These are phyloP conservation scores for Ceramica pisi DNA, from an alignment of 2,888 invertebrate species.

Conservation along the genomic window DNA sequence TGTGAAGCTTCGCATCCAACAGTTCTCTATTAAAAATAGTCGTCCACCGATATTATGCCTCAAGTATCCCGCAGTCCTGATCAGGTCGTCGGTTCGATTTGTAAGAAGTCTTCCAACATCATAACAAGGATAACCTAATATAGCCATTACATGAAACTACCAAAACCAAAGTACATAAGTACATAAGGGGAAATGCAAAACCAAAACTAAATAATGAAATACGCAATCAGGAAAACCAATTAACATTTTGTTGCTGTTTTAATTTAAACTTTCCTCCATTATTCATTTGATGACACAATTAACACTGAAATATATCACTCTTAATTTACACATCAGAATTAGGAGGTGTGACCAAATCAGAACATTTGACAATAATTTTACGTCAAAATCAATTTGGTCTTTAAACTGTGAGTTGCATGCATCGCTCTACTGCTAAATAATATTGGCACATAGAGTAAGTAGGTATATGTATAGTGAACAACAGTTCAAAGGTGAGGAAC, in stretches of 20 bases:
- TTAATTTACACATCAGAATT: slow-evolving; percentile 10
- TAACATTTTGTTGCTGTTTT: background rate
- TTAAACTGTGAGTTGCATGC: background rate
- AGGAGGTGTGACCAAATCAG: background rate
- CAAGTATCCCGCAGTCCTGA: too few species aligned
- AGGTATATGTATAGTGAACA: background rate
- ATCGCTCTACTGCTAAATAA: background rate
- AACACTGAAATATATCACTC: slow-evolving; percentile 1
- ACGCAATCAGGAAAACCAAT: background rate
- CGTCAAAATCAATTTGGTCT: slow-evolving; percentile 4
- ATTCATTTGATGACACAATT: slow-evolving; percentile 7
- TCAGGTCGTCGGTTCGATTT: too few species aligned
- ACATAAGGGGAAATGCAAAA: too few species aligned
- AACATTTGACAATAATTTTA: background rate
- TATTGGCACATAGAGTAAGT: slow-evolving; percentile 3
- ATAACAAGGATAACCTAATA: too few species aligned
- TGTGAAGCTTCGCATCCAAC: too few species aligned
- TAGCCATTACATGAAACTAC: background rate
- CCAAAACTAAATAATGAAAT: background rate
- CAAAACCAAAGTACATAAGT: background rate
- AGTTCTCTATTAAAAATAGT: too few species aligned
- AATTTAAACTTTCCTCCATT: background rate
- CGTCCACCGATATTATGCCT: too few species aligned
- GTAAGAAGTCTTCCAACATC: background rate
- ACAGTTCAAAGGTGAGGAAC: background rate